Evolutionary conservation across 2,113 vertebrate genomes (phyloP), one percentile per base, ranked within the genome.

Genomic region (Melanerpes formicivorus): DNA sequence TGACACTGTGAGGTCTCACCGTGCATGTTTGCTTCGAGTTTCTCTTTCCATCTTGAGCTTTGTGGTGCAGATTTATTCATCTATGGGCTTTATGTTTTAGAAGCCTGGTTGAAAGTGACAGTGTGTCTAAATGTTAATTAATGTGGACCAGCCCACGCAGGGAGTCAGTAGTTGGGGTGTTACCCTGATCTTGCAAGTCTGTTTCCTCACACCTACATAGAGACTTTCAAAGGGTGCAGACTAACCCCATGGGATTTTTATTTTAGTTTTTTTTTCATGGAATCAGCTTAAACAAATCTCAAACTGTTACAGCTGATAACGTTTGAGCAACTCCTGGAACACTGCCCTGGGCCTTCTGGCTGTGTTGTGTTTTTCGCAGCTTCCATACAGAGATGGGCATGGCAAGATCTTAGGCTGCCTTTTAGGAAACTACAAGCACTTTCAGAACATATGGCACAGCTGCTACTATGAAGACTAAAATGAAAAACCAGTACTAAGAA

Each of bases 261-360:
- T 63, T 46, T 62, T 37, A n/a, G n/a, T 67, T 59, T 75, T 77
- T 71, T 67, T 83, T 54, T 2, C 32, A 19, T 81, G 19, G 76
- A 77, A 89, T 89, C 67, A 87, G 7, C 46, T 76, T 84, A 60
- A 89, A 77, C 90, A 94, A 90, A 88, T 89, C 75, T 88, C 3
- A 9, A 89, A 15, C 42, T 92, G 84, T 77, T 90, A 23, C 0
- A 71, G 27, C n/a, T 46, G 59, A 76, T 90, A 73, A 71, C 13
- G 27, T 87, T 76, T 89, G 60, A 80, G 78, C 87, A 92, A 77
- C 60, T 87, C 37, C 40, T 79, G 50, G n/a, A 71, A 65, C 34
- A 7, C 29, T 93, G 62, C 67, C 46, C 40, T 69, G 34, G 29
- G 66, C 66, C 19, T 83, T 5, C 2, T 4, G 48, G 44, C 66